Evolutionary conservation across 2,797 vertebrate species (phyloP), one percentile per base, ranked within the genome.

Genomic region (Pelobates cultripes): DNA sequence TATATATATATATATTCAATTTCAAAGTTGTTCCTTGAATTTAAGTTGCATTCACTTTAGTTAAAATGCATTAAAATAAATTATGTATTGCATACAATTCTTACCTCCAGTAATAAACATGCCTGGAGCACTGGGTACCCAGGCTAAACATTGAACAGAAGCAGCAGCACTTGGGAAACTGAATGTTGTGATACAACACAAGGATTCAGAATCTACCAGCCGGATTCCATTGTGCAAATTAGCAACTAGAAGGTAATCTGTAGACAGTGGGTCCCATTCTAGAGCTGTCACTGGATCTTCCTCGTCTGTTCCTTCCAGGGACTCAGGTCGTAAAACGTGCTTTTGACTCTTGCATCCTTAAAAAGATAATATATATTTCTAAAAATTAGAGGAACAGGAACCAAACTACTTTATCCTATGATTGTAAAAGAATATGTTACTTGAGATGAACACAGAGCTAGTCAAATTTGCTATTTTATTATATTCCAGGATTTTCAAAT

Each of bases 71-170:
- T 28, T 28, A 28, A 28, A 28, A 28, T 28, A 28, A 28, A 28
- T 28, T 28, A 28, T 3, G 10, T 6, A 51, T 6, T 3, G 47
- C 47, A 51, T 51, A 51, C 47, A 57, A 12, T 17, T 40, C 89
- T 91, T 90, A 99, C 98, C 97, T 93, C 98, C 97, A 0, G 97
- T 99, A 86, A 99, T 91, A 89, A 99, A 99, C 96, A 99, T 98
- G 88, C 98, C 97, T 0, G 98, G 97, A 28, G 98, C 98, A 61
- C 96, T 96, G 53, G 95, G 95, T 63, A 99, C 96, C 98, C 98
- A 99, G 73, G 98, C 97, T 86, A 99, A 90, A 87, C 97, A 99
- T 75, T 98, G 98, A 13, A 99, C 96, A 7, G 97, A 98, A 1
- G 95, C 97, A 0, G 95, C 96, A 0, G 94, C 91, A 10, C 92